Conservation (phyloP, 2,113 vertebrate species). For the Jacana jacana region DNA sequence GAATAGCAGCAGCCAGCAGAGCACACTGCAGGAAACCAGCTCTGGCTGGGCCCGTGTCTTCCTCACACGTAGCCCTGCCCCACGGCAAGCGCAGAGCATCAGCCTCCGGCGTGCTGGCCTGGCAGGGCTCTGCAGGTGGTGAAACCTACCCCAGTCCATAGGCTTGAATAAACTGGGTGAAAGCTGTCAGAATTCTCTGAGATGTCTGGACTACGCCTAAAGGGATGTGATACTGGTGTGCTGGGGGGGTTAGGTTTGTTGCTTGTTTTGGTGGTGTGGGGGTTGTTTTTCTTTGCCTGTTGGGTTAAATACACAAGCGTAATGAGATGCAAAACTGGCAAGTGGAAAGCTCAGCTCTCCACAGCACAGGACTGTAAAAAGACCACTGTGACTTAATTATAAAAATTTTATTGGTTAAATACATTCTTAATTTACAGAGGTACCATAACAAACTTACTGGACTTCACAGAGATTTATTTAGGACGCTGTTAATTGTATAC, state of each 20-base stretch:
- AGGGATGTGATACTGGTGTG: fast-evolving
- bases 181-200: background rate
- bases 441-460: conserved; percentile 45
- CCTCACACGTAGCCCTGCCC: fast-evolving
- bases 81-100: background rate
- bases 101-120: fast-evolving
- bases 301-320: background rate
- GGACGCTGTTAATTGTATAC: background rate
- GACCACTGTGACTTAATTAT: background rate
- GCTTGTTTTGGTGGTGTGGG: background rate
- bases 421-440: conserved; percentile 60
- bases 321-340: background rate
- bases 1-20: background rate
- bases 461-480: conserved; percentile 28
- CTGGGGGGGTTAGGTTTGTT: too few species aligned
- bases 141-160: fast-evolving
- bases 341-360: background rate
- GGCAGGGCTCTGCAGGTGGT: background rate
- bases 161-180: background rate
- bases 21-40: too few species aligned
- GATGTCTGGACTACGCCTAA: background rate
- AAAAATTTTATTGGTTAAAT: conserved; percentile 67
- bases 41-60: background rate
- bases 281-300: background rate
- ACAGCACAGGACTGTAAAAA: background rate